These are phyloP conservation scores for Nestor notabilis DNA, from an alignment of 2,113 vertebrate species.

Conservation along the genomic window DNA sequence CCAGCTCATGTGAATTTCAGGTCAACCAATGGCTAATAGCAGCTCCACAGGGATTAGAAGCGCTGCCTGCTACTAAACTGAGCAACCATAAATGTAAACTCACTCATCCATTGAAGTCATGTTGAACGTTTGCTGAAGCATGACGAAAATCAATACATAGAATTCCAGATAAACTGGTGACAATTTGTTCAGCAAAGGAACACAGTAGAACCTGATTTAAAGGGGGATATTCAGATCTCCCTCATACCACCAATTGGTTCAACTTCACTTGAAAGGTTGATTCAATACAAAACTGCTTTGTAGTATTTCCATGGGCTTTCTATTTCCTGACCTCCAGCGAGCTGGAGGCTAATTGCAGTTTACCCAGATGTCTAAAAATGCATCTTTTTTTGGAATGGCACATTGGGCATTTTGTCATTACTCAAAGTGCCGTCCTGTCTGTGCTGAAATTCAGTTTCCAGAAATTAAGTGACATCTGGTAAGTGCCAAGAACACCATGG, in stretches of 20 bases:
- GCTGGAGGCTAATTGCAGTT: not conserved
- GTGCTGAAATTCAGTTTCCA: not conserved
- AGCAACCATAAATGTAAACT: slow-evolving; percentile 68
- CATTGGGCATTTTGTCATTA: not conserved
- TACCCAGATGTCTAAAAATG: not conserved
- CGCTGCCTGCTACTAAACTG: slow-evolving; percentile 63
- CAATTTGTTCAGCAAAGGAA: not conserved
- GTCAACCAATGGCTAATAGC: slow-evolving; percentile 73
- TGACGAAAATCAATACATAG: slow-evolving; percentile 77
- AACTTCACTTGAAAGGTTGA: not conserved
- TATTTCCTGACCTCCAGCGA: not conserved
- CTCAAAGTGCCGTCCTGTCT: not conserved
- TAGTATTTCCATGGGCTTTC: not conserved
- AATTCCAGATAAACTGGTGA: slow-evolving; percentile 50
- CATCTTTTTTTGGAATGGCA: not conserved
- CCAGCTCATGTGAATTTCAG: slow-evolving; percentile 69
- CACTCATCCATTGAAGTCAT: slow-evolving; percentile 73
- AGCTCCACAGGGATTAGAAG: slow-evolving; percentile 70
- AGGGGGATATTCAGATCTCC: not conserved
- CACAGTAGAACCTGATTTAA: not conserved
- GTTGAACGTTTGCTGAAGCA: slow-evolving; percentile 72
- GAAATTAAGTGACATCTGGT: not conserved
- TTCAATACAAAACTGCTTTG: not conserved
- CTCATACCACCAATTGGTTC: not conserved
- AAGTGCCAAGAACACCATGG: not conserved